Base-by-base conservation (phyloP, 1,140 invertebrate genomes). In the Dufourea novaeangliae region DNA sequence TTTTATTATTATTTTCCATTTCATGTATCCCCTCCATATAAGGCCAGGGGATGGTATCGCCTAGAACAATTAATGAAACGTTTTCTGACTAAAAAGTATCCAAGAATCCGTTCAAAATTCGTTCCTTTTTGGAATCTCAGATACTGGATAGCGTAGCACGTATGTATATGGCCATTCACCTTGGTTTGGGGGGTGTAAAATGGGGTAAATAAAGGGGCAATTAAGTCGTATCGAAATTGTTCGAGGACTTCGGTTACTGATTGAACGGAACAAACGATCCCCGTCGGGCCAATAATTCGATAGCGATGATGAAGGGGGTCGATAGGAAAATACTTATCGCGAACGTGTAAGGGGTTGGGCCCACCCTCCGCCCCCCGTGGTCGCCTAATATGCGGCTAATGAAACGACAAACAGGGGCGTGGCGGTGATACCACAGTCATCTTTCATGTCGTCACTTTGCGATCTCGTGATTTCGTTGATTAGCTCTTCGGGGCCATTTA, bases 241-340 rank as follows among this genome's bases (percentile, higher is more conserved):
- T n/a, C 20, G 46, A n/a, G n/a, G 20, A n/a, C 20, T n/a, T n/a
- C 20, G 20, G 46, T 50, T 50, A 50, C 46, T 50, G 46, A 50
- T 50, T 50, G 46, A 50, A 50, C 20, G 46, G 46, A 50, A 50
- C 46, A n/a, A 50, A 50, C 46, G 46, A n/a, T 50, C 20, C 46
- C 20, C n/a, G 46, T n/a, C 20, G 20, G n/a, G 20, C 46, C 46
- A 50, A 50, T 50, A 50, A 22, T n/a, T 17, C 20, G 46, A 50
- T n/a, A 50, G 46, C n/a, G 46, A 50, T 50, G 46, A 50, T 8
- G 46, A 50, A 50, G 46, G 46, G 46, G 46, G n/a, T 50, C 20
- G 1, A n/a, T n/a, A n/a, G n/a, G n/a, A n/a, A n/a, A n/a, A n/a
- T n/a, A n/a, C n/a, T n/a, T 6, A 50, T 7, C 20, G 20, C 41